Evolutionary conservation across 2,797 vertebrate species (phyloP).

Genomic region (Dermochelys coriacea): DNA sequence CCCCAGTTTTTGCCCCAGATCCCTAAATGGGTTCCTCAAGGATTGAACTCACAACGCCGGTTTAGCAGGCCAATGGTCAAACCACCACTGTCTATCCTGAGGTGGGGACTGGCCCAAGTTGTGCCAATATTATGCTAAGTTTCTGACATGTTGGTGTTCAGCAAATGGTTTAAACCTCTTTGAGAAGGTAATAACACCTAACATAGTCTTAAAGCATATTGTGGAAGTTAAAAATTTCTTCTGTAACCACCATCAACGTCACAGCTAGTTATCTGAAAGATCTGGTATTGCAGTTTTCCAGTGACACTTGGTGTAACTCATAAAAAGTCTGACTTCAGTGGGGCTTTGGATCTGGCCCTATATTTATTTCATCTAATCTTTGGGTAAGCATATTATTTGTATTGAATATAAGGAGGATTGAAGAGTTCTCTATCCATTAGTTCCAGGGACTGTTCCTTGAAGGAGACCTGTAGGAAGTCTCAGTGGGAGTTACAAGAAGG

Average conservation of each 20-base stretch:
- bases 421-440: too few relatives aligned
- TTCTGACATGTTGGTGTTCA: background rate
- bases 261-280: fast-evolving
- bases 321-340: background rate
- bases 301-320: background rate
- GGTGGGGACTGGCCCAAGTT: background rate
- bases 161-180: background rate
- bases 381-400: background rate
- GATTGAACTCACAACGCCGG: too few relatives aligned
- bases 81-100: background rate
- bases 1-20: too few relatives aligned
- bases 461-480: too few relatives aligned
- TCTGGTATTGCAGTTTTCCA: fast-evolving
- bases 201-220: too few relatives aligned
- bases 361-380: background rate
- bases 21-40: too few relatives aligned
- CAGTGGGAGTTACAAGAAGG: too few relatives aligned
- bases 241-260: fast-evolving
- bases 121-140: background rate
- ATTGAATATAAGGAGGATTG: background rate
- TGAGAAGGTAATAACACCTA: background rate
- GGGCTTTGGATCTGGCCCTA: background rate
- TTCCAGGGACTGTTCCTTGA: too few relatives aligned
- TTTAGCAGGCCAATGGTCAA: too few relatives aligned
- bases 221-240: background rate